Evolutionary conservation across 92 coral and sea anemone species (phyloP).

Genomic region (Galaxea fascicularis): DNA sequence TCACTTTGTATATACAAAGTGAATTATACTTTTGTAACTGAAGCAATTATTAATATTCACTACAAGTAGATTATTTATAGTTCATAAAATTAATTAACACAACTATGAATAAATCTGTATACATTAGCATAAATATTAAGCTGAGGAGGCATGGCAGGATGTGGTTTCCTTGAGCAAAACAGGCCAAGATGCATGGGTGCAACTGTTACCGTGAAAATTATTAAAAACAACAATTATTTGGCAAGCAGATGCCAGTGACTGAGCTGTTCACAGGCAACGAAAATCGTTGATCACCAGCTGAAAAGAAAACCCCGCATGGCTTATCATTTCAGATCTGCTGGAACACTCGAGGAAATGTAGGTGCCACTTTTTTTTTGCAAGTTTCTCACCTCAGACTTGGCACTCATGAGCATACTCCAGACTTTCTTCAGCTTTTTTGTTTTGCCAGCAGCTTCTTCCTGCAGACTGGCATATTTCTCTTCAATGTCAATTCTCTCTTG

Average conservation of each 20-base stretch:
- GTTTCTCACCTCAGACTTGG: slow-evolving; percentile 91
- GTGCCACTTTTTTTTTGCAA: background rate
- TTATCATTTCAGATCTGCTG: background rate
- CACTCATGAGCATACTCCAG: slow-evolving; percentile 98
- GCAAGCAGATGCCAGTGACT: no score
- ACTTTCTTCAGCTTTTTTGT: slow-evolving; percentile 98
- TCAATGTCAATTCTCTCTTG: slow-evolving; percentile 99
- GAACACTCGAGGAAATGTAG: background rate
- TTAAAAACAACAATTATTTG: no score
- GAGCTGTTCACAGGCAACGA: no score
- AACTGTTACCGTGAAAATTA: no score
- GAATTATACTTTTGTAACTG: no score
- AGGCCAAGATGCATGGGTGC: no score
- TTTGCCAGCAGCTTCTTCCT: slow-evolving; percentile 98
- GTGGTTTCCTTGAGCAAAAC: no score
- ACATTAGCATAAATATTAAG: background rate
- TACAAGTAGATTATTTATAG: background rate
- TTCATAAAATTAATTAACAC: background rate
- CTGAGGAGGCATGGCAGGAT: no score
- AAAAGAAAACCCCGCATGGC: no score
- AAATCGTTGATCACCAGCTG: no score
- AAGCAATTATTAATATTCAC: no score
- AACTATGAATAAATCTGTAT: background rate
- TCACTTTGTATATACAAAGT: no score
- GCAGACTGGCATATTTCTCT: slow-evolving; percentile 96